Evolutionary conservation across 2,888 invertebrate genomes (phyloP).

Genomic region (Stenolophus ochropezus): DNA sequence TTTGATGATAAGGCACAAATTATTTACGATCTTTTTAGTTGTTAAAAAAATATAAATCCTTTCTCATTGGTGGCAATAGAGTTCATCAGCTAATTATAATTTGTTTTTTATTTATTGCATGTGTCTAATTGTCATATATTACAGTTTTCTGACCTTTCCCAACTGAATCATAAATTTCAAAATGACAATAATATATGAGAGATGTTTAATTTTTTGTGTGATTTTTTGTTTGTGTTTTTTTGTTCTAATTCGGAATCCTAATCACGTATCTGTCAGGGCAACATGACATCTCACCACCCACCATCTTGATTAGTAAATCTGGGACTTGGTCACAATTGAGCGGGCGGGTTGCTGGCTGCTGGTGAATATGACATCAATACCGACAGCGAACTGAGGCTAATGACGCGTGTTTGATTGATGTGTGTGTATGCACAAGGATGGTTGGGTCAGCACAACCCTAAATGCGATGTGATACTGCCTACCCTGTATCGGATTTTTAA

Average conservation of each 20-base stretch:
- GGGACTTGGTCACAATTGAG: neutral
- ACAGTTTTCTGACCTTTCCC: no score
- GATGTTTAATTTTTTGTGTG: neutral
- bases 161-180: no score
- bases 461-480: neutral
- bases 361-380: slow-evolving; percentile 21
- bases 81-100: no score
- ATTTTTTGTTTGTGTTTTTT: neutral
- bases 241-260: neutral
- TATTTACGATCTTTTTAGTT: no score
- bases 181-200: no score
- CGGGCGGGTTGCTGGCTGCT: neutral
- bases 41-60: no score
- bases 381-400: neutral
- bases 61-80: no score
- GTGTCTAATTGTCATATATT: no score
- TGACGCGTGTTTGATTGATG: slow-evolving; percentile 32
- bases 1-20: no score
- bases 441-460: neutral
- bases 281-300: neutral
- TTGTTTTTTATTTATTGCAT: no score
- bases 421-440: slow-evolving; percentile 12
- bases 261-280: neutral
- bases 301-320: slow-evolving; percentile 10
- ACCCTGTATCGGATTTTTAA: slow-evolving; percentile 22